Conservation (phyloP, 2,113 vertebrate species). For the Gymnogyps californianus region DNA sequence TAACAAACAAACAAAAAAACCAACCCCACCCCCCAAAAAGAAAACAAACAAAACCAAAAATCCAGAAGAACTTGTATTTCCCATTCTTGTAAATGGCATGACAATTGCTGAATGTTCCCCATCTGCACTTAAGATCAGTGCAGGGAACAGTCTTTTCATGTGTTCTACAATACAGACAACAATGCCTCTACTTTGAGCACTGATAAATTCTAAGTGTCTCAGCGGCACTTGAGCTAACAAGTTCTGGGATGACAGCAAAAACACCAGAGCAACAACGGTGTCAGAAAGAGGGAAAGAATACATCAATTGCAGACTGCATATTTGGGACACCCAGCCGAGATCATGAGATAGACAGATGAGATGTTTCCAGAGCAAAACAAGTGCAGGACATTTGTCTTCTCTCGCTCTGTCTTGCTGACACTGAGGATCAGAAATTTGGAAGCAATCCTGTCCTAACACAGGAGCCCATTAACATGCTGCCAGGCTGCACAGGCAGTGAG, state of each 20-base stretch:
- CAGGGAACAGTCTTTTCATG: background rate
- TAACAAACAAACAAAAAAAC: background rate
- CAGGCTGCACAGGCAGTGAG: background rate
- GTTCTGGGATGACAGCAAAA: background rate
- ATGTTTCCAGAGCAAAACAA: background rate
- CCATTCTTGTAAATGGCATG: background rate
- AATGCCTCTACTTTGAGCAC: background rate
- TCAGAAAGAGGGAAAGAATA: background rate
- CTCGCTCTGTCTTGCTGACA: background rate
- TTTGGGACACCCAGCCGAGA: background rate
- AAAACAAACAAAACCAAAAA: background rate
- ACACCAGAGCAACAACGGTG: background rate
- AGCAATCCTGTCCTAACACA: background rate
- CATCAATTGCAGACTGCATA: background rate
- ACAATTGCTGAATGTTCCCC: background rate
- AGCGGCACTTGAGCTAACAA: background rate
- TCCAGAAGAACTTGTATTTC: background rate
- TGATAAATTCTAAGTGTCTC: background rate
- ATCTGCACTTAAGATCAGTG: background rate
- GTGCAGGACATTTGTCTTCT: background rate
- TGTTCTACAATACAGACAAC: background rate
- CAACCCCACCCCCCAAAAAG: fast-evolving
- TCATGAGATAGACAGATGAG: background rate
- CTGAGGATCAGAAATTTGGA: background rate
- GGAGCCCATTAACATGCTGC: background rate